phyloP scores from a whole-genome alignment of 2,888 invertebrate genomes.

The Epinotia nisella region DNA sequence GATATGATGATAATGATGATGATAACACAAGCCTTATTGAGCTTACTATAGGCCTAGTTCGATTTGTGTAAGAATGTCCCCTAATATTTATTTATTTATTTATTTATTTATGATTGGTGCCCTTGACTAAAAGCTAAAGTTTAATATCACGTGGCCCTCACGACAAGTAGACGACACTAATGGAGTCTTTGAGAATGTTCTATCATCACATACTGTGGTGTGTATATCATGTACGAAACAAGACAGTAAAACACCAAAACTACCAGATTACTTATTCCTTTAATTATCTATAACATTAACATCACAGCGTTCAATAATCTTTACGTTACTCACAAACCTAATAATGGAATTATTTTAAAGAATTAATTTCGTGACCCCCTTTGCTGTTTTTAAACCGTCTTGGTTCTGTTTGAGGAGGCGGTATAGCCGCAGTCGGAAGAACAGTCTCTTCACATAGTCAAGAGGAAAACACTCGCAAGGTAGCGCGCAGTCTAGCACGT shows the following conservation, averaged over 20 bases:
- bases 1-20: no score
- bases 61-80: no score
- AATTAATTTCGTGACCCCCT: conserved; percentile 1
- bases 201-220: neutral
- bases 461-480: conserved; percentile 41
- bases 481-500: conserved; percentile 33
- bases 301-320: conserved; percentile 12
- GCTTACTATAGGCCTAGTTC: no score
- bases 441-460: conserved; percentile 30
- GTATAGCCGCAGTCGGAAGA: conserved; percentile 31
- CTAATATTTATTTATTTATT: no score
- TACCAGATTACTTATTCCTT: neutral
- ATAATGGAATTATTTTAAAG: neutral
- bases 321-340: neutral
- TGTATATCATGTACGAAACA: neutral
- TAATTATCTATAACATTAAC: conserved; percentile 1
- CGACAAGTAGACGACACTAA: neutral
- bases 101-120: no score
- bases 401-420: conserved; percentile 13
- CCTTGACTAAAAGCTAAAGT: no score
- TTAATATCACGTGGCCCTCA: neutral
- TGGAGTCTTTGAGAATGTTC: neutral
- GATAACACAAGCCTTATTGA: no score
- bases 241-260: neutral
- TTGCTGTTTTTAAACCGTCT: neutral